Base-by-base conservation (phyloP, 2,888 invertebrate species). In the Erebia aethiops region DNA sequence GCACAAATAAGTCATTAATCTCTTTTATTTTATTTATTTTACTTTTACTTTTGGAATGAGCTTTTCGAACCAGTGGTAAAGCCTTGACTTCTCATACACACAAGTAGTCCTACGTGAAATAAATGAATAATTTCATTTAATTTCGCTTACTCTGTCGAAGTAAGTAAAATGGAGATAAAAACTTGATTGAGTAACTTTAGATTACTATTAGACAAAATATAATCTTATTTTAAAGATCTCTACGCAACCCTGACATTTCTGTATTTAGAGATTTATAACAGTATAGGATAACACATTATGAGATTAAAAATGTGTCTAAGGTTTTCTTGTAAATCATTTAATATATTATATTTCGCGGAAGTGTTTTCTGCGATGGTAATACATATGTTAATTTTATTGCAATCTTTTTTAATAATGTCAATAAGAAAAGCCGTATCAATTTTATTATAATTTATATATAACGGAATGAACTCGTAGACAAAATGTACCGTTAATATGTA, bases 231-330 rank as follows among this genome's bases (percentile, higher is more conserved):
- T 26, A 2, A 16, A 60, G 10, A 46, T 21, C 49, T 9, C 18
- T 49, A 46, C 21, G 21, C 7, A 62, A 73, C 74, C 71, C 75
- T 72, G 52, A 56, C 74, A 69, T 72, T 75, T 74, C 70, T 70
- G 18, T 60, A 64, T 74, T 54, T 52, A 68, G 71, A 70, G 65
- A 63, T 73, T 67, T 54, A 58, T 18, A 21, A 64, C 49, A 21
- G 41, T 56, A 46, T 46, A 56, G 16, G 46, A 26, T 46, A 61
- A 70, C 65, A 73, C 68, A 70, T 70, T 68, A 73, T 66, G 13
- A 18, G 26, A 61, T 51, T 49, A 65, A 70, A 68, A 35, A 35
- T 65, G 49, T 51, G 10, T 16, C 62, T 43, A 67, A 46, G 62
- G 61, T 62, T 70, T 73, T 54, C 71, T 71, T 54, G 52, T 71